A percentile compares a stretch with the other conserved stretches of the same genome.
Evolutionary conservation across 2,113 vertebrate species (phyloP).

Genomic region (Oncorhynchus keta): DNA sequence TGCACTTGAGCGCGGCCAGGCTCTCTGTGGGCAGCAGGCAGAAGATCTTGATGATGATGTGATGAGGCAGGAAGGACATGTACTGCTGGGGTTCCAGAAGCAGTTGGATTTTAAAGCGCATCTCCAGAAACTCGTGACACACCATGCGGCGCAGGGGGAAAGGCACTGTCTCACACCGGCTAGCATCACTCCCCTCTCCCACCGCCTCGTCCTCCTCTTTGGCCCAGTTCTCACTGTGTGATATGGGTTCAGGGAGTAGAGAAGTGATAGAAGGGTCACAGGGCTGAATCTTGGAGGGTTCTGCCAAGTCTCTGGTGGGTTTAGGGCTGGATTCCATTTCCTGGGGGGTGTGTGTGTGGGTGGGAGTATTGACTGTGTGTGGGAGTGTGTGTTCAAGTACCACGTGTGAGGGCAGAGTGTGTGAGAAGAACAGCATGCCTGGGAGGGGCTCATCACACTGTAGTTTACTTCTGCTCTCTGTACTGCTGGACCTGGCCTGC

Average conservation of each 20-base stretch:
- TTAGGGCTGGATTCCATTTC: background rate
- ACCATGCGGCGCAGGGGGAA: conserved; percentile 73
- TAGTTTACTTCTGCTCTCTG: background rate
- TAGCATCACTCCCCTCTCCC: conserved; percentile 20
- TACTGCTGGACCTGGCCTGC: background rate
- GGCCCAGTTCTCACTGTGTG: conserved; percentile 13
- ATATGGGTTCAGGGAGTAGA: background rate
- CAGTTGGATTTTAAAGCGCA: conserved; percentile 88
- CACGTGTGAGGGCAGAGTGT: conserved; percentile 10
- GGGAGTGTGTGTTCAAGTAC: conserved; percentile 13
- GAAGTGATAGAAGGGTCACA: background rate
- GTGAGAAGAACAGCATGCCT: conserved; percentile 84
- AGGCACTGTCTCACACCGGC: conserved; percentile 54
- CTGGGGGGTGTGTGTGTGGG: too few species aligned
- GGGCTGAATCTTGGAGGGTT: background rate
- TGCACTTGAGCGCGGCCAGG: conserved; percentile 91
- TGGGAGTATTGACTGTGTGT: background rate
- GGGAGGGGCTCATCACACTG: conserved; percentile 79
- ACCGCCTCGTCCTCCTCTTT: background rate
- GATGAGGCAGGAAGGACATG: conserved; percentile 87
- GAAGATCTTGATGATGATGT: conserved; percentile 89
- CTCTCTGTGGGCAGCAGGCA: conserved; percentile 85
- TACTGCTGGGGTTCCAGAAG: conserved; percentile 91
- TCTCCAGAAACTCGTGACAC: conserved; percentile 87
- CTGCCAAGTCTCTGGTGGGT: too few species aligned